Percentiles rank a stretch among this genome's conserved stretches.
These are phyloP conservation scores for Osmoderma eremita DNA, from an alignment of 2,888 invertebrate genomes.

Conservation along the genomic window DNA sequence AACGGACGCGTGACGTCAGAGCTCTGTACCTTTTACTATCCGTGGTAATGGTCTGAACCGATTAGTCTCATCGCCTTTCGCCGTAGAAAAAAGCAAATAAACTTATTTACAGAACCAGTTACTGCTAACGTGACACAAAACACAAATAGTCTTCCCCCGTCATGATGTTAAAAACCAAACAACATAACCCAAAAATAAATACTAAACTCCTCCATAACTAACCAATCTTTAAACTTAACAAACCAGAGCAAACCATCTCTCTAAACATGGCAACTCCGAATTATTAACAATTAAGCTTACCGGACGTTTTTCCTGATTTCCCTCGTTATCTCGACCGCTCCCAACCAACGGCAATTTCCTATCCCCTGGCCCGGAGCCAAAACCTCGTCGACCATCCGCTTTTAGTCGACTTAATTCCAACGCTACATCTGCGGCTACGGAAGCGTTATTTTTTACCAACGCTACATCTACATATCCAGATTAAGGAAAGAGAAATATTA, in stretches of 20 bases:
- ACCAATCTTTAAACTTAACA: background rate
- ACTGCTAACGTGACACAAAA: too few relatives aligned
- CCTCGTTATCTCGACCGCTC: constrained; percentile 21
- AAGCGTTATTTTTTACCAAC: constrained; percentile 93
- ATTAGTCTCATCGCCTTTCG: too few relatives aligned
- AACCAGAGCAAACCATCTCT: constrained; percentile 4
- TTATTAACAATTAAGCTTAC: constrained; percentile 41
- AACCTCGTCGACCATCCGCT: constrained; percentile 8
- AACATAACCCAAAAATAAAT: background rate
- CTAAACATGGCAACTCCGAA: too few relatives aligned
- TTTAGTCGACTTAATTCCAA: constrained; percentile 68
- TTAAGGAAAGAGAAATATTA: constrained; percentile 9
- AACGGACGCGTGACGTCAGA: too few relatives aligned
- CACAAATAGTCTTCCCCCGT: background rate
- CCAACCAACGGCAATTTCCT: too few relatives aligned
- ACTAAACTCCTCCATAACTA: background rate
- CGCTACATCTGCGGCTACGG: constrained; percentile 83
- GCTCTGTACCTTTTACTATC: too few relatives aligned
- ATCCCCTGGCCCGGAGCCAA: constrained; percentile 1
- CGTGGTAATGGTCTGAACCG: too few relatives aligned
- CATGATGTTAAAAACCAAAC: too few relatives aligned
- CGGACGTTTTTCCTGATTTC: constrained; percentile 38
- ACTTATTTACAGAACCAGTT: too few relatives aligned
- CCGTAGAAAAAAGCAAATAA: too few relatives aligned
- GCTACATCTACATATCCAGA: constrained; percentile 75